A percentile compares a stretch with the other conserved stretches of the same genome.
Conservation (phyloP, 2,888 invertebrate species). For the Invenusta paracnida region DNA sequence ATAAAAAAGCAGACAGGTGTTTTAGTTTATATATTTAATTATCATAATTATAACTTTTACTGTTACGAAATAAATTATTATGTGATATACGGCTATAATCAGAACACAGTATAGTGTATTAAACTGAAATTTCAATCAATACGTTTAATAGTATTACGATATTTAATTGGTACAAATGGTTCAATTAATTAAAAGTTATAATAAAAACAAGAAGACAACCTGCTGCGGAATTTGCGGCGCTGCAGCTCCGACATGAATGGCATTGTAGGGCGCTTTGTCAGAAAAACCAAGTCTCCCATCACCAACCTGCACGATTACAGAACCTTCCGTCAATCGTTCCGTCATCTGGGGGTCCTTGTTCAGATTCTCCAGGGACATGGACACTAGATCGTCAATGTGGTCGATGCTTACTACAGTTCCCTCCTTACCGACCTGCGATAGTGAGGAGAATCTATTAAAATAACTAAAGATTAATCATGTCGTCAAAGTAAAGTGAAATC, state of each 20-base stretch:
- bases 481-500: too few species aligned
- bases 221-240: conserved; percentile 59
- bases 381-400: conserved; percentile 58
- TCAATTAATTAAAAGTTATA: too few species aligned
- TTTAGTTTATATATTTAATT: too few species aligned
- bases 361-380: conserved; percentile 73
- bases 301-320: conserved; percentile 54
- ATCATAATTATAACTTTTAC: too few species aligned
- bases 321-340: conserved; percentile 46
- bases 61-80: too few species aligned
- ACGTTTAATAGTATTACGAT: too few species aligned
- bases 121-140: too few species aligned
- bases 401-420: conserved; percentile 61
- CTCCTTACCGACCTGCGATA: conserved; percentile 54
- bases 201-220: conserved; percentile 51
- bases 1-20: too few species aligned
- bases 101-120: too few species aligned
- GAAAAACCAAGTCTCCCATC: conserved; percentile 58
- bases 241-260: conserved; percentile 62
- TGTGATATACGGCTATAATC: too few species aligned
- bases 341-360: conserved; percentile 47
- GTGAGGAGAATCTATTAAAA: not conserved
- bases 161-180: too few species aligned
- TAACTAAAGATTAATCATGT: too few species aligned
- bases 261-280: conserved; percentile 58